These are phyloP conservation scores for Chaetodon trifasciatus DNA, from an alignment of 2,797 vertebrate species.

Conservation along the genomic window DNA sequence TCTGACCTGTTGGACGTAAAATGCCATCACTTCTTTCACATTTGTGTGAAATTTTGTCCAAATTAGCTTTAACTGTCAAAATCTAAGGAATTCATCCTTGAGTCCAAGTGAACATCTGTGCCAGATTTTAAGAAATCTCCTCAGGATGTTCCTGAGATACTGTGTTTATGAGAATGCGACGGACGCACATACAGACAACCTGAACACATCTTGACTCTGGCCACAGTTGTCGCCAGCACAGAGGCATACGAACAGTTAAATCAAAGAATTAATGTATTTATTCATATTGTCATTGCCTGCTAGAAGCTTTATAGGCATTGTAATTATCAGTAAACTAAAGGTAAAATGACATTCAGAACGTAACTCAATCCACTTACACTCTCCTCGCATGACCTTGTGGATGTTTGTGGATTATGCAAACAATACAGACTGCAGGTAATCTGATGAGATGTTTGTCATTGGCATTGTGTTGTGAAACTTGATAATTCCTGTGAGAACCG, in stretches of 20 bases:
- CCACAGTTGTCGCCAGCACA: too few species aligned
- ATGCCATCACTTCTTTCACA: too few species aligned
- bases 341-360: constrained; percentile 20
- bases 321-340: not conserved
- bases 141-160: too few species aligned
- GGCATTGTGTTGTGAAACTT: constrained; percentile 76
- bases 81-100: too few species aligned
- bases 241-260: not conserved
- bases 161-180: too few species aligned
- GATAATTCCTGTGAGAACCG: constrained; percentile 86
- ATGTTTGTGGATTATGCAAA: constrained; percentile 53
- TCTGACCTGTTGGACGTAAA: too few species aligned
- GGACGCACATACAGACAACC: too few species aligned
- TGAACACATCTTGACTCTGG: too few species aligned
- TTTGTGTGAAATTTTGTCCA: too few species aligned
- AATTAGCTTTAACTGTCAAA: too few species aligned
- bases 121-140: too few species aligned
- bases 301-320: not conserved
- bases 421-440: constrained; percentile 4
- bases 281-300: not conserved
- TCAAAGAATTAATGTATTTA: not conserved
- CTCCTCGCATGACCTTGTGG: constrained; percentile 86
- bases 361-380: constrained; percentile 74
- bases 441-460: not conserved
- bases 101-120: too few species aligned